Evolutionary conservation across 2,113 vertebrate species (phyloP).

Genomic region (Silurus glanis): DNA sequence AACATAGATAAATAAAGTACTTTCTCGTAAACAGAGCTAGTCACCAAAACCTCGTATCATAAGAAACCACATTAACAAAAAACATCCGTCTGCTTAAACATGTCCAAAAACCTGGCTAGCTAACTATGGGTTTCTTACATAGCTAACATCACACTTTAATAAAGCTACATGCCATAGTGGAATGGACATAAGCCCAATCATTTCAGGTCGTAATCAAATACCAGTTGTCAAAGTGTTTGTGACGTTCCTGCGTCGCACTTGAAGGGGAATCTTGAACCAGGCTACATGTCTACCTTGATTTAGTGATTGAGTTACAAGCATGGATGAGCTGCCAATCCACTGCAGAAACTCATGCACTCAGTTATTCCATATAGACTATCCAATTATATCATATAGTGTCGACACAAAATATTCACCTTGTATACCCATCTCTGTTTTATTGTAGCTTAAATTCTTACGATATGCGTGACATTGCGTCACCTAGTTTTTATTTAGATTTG

Average conservation of each 20-base stretch:
- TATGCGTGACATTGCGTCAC: background rate
- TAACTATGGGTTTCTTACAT: background rate
- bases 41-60: too few relatives aligned
- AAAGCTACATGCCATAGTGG: background rate
- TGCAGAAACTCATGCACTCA: background rate
- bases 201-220: background rate
- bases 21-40: too few relatives aligned
- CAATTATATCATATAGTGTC: background rate
- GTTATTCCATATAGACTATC: background rate
- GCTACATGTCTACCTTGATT: background rate
- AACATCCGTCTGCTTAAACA: background rate
- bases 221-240: background rate
- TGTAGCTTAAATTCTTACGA: background rate
- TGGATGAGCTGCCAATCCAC: background rate
- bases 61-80: background rate
- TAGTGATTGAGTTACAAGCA: background rate
- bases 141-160: background rate
- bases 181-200: background rate
- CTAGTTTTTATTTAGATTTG: background rate
- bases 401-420: background rate
- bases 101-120: background rate
- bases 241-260: background rate
- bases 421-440: background rate
- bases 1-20: too few relatives aligned
- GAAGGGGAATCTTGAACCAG: background rate